Evolutionary conservation across 2,888 invertebrate species (phyloP), one percentile per base, ranked within the genome.

Genomic region (Hyalella azteca): DNA sequence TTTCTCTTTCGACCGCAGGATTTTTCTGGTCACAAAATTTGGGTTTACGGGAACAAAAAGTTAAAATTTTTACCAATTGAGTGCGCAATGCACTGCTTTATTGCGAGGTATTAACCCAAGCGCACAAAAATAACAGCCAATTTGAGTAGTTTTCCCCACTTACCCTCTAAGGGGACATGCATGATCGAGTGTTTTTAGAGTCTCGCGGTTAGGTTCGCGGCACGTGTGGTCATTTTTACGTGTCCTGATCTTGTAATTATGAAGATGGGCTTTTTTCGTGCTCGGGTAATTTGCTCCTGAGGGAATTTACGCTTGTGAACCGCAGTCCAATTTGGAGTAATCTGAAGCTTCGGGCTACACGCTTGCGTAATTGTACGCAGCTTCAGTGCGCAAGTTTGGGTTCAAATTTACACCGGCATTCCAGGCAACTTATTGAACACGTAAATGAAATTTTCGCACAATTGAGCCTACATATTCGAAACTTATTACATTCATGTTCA

Each of bases 211-310:
- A 29, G 54, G n/a, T n/a, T n/a, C n/a, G n/a, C n/a, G n/a, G n/a
- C n/a, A n/a, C n/a, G n/a, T n/a, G n/a, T n/a, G n/a, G n/a, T n/a
- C n/a, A 54, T 54, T 54, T 54, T 54, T 54, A 29, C 13, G 26
- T 32, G 66, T n/a, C 66, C 19, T 36, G 13, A 66, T 36, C 66
- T 66, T 36, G 66, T 66, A 66, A 66, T 66, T 66, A 66, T 66
- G 66, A 66, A 32, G 29, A n/a, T 32, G 19, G 19, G 66, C 19
- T 66, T 66, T 66, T 66, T 66, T 29, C 66, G 36, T 66, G 66
- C 19, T 5, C 66, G 19, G 36, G 66, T 66, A 66, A 66, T 66
- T 66, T 36, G 66, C 36, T 66, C 19, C 5, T 22, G 36, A 32
- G 32, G 39, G 19, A 66, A 66, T 66, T 66, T 66, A 66, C 36